Base-by-base conservation (phyloP, 2,888 invertebrate species). In the Chymomyza caudatula region DNA sequence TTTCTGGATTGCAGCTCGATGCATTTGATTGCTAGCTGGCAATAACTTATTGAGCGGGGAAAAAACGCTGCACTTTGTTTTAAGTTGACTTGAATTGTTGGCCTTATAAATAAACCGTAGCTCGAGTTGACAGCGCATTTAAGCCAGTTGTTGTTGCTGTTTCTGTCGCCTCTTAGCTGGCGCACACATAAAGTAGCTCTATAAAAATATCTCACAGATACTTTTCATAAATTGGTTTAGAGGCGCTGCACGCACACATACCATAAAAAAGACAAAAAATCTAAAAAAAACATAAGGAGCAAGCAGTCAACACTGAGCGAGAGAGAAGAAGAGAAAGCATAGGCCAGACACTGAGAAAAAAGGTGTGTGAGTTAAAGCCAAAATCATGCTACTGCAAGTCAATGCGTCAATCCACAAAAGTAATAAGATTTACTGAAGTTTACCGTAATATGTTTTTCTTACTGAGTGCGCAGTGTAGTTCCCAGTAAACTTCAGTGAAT, bases 171-270 rank as follows among this genome's bases (percentile, higher is more conserved):
- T 44, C 17, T 60, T 17, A 44, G 58, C 55, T 60, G 54, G 19
- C 22, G 19, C 43, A 56, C 23, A 49, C 23, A 53, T 51, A 74
- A 78, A 86, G 77, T 81, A 71, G 86, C 85, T 78, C 65, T 76
- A 86, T 82, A 76, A 86, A 82, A 82, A 82, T 85, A 86, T 73
- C 85, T 73, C 70, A 73, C 74, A 82, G 75, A 74, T 78, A 74
- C 84, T 73, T 78, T 60, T 69, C 76, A 82, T 71, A 23, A 25
- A 61, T 37, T 54, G 37, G 17, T 4, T 4, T 20, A 23, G 29
- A 51, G 49, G 19, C 15, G 17, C 15, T 8, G 49, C 13, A 44
- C 3, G 17, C 47, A 6, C 29, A 11, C 8, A 37, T 37, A 37
- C 11, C 17, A 47, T 15, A 15, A 47, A 47, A 47, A 47, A 43